Evolutionary conservation across 2,888 invertebrate species (phyloP).

Genomic region (Gastracanthus pulcherrimus): DNA sequence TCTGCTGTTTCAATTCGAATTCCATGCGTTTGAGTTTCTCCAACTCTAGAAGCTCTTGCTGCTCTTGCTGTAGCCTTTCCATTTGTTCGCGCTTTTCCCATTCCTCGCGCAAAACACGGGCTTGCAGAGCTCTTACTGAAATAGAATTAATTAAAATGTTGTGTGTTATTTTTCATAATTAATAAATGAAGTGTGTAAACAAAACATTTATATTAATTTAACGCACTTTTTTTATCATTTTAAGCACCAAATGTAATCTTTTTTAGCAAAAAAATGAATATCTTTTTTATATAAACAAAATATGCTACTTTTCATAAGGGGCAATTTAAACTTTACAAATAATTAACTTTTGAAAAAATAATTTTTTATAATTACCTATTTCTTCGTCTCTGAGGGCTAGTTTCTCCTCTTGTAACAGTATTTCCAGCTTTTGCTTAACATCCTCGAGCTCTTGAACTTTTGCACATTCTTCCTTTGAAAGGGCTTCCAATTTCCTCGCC

Average conservation of each 20-base stretch:
- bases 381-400: constrained; percentile 92
- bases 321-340: too few relatives aligned
- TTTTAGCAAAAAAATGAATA: too few relatives aligned
- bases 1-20: constrained; percentile 85
- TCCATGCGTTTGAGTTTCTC: constrained; percentile 87
- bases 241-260: too few relatives aligned
- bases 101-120: constrained; percentile 88
- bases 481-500: constrained; percentile 83
- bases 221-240: too few relatives aligned
- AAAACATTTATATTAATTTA: too few relatives aligned
- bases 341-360: background rate
- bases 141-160: constrained; percentile 22
- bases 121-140: constrained; percentile 82
- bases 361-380: constrained; percentile 78
- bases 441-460: constrained; percentile 86
- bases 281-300: background rate
- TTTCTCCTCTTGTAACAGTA: constrained; percentile 87
- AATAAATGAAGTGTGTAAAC: too few relatives aligned
- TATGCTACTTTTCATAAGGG: background rate
- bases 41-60: constrained; percentile 84
- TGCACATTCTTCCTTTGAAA: constrained; percentile 86
- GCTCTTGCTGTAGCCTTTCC: constrained; percentile 88
- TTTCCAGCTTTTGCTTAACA: constrained; percentile 84
- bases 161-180: background rate
- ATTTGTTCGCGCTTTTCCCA: constrained; percentile 90